Evolutionary conservation across 2,797 vertebrate species (phyloP).

Genomic region (Aratinga solstitialis): DNA sequence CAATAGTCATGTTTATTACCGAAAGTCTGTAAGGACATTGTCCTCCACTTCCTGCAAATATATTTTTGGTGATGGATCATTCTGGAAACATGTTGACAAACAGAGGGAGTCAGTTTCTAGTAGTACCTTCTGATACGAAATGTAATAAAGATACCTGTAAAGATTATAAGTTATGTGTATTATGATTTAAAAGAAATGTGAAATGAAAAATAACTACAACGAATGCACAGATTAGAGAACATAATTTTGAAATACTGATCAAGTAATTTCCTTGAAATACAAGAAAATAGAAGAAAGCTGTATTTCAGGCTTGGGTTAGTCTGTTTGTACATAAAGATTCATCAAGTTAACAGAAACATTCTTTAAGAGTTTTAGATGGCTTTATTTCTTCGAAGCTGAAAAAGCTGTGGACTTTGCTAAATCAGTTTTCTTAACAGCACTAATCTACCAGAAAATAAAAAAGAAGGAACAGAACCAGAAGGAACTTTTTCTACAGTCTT

Average conservation of each 20-base stretch:
- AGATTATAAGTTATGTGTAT: background rate
- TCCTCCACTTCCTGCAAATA: background rate
- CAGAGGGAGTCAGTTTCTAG: background rate
- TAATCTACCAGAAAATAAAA: slow-evolving; percentile 7
- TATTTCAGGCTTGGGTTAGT: slow-evolving; percentile 3
- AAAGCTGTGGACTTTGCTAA: background rate
- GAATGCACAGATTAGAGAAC: background rate
- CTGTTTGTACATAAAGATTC: background rate
- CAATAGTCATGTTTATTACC: background rate
- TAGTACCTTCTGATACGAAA: background rate
- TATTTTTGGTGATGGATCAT: background rate
- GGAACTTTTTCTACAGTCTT: background rate
- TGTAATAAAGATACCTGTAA: background rate
- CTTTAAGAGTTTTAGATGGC: background rate
- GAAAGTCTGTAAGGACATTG: background rate
- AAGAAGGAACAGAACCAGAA: slow-evolving; percentile 22
- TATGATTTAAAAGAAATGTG: background rate
- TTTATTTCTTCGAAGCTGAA: background rate
- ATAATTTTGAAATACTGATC: background rate
- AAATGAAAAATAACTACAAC: background rate
- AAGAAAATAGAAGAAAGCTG: background rate
- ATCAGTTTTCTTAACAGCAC: slow-evolving; percentile 19
- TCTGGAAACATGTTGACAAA: background rate
- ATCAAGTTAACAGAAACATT: background rate
- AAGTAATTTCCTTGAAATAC: background rate